Base-by-base conservation (phyloP, 1,140 invertebrate species). In the Augochlora pura region DNA sequence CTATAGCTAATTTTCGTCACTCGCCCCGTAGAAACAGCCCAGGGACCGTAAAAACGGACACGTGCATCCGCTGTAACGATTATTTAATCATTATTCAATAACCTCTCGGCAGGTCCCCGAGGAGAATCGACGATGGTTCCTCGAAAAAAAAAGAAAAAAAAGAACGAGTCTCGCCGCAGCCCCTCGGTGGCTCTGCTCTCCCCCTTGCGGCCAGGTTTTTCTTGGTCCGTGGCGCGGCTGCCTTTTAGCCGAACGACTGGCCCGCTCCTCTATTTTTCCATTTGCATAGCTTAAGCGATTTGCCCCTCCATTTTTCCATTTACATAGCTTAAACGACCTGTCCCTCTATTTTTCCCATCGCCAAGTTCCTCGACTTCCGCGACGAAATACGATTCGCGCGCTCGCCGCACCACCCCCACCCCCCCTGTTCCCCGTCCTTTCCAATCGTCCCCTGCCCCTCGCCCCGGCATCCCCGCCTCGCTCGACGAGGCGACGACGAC, bases 201-300 rank as follows among this genome's bases (percentile, higher is more conserved):
- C 59, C 49, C 49, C 49, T 4, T 2, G 2, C 2, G 9, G 9
- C 3, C 18, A 25, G n/a, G 32, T 38, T 63, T 63, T 63, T 63
- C 60, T 63, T 21, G 16, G 23, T 25, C n/a, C 16, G 12, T 18
- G 16, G 32, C 54, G 54, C 49, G 74, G 21, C 71, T 67, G 65
- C 57, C 74, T 77, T 77, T 77, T 69, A 77, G 39, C 54, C 2
- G 42, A 69, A 59, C 74, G 54, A 57, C 54, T 57, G 54, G 54
- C 54, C 54, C 54, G 52, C 64, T 76, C 63, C 14, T 76, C 65
- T 49, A 69, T 49, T 69, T 77, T 69, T 46, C 74, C 74, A 77
- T 77, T 77, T 77, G 65, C 65, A 69, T 77, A 77, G 39, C 74
- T 77, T 77, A 77, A 77, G 54, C 74, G 74, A 63, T 70, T 77